Percentiles rank a stretch among this genome's conserved stretches.
Conservation (phyloP, 2,797 vertebrate genomes). For the Dallia pectoralis region DNA sequence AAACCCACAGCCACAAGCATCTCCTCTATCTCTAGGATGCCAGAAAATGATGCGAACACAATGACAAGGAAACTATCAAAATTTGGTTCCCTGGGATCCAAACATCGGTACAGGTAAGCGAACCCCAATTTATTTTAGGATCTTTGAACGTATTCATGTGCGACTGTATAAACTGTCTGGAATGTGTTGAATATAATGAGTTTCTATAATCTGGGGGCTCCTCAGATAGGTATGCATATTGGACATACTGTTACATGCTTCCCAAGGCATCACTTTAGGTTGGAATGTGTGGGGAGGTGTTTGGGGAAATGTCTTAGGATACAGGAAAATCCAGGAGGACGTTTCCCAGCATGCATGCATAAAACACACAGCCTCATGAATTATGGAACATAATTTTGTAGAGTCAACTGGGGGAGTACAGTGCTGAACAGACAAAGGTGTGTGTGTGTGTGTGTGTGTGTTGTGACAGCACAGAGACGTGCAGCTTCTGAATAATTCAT, state of each 20-base stretch:
- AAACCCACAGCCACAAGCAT: too few species aligned
- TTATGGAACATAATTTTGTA: constrained; percentile 1
- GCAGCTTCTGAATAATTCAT: constrained; percentile 20
- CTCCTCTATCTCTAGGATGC: constrained; percentile 5
- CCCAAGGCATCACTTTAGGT: neutral
- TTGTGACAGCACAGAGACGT: neutral
- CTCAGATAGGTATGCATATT: neutral
- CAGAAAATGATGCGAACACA: constrained; percentile 74
- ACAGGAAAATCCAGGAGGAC: neutral
- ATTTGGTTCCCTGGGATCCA: constrained; percentile 77
- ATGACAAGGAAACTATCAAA: constrained; percentile 79
- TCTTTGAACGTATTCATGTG: neutral
- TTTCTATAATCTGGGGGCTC: neutral
- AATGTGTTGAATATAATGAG: neutral
- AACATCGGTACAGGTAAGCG: constrained; percentile 74
- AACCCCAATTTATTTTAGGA: neutral
- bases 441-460: neutral
- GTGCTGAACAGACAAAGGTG: neutral
- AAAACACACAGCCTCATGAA: neutral
- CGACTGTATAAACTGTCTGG: neutral
- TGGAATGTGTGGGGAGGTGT: neutral
- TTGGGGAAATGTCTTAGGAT: neutral
- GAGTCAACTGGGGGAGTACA: neutral
- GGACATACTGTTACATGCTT: neutral
- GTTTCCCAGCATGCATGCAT: neutral